Evolutionary conservation across 2,888 invertebrate species (phyloP), one percentile per base, ranked within the genome.

Genomic region (Antitype chi): DNA sequence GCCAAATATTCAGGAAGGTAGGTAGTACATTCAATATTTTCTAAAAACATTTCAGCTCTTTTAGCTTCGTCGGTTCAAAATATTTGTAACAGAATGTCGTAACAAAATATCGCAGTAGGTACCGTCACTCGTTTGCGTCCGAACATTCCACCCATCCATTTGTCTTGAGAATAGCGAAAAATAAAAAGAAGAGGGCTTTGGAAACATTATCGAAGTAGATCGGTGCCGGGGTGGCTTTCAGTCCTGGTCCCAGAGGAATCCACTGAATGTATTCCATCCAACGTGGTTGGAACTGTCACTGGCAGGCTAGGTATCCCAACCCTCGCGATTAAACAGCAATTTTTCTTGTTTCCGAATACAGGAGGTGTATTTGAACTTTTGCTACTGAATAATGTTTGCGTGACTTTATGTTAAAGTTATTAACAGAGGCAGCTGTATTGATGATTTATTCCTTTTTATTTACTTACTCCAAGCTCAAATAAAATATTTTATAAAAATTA

Each of bases 151-250:
- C 63, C 81, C 83, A 87, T 85, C 81, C 84, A 84, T 89, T 87
- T 86, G 85, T 86, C 84, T 84, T 84, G 85, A 77, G 71, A 85
- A 86, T 85, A 78, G 82, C 76, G 85, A 87, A 90, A 91, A 92
- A 91, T 90, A 91, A 92, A 92, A 90, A 87, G 87, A 82, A 87
- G 86, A 86, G 87, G 87, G 90, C 85, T 87, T 90, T 87, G 85
- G 85, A 87, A 90, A 90, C 91, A 93, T 92, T 92, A 92, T 92
- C 89, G 90, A 89, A 89, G 90, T 88, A 89, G 89, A 91, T 90
- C 89, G 89, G 89, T 90, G 90, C 90, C 88, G 86, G 86, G 86
- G 86, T 89, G 90, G 91, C 93, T 93, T 93, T 93, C 91, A 91
- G 89, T 85, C 81, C 76, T 77, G 80, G 81, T 89, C 93, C 91